A percentile compares a stretch with the other conserved stretches of the same genome.
These are phyloP conservation scores for Macroramphosus scolopax DNA, from an alignment of 2,797 vertebrate species.

Conservation along the genomic window DNA sequence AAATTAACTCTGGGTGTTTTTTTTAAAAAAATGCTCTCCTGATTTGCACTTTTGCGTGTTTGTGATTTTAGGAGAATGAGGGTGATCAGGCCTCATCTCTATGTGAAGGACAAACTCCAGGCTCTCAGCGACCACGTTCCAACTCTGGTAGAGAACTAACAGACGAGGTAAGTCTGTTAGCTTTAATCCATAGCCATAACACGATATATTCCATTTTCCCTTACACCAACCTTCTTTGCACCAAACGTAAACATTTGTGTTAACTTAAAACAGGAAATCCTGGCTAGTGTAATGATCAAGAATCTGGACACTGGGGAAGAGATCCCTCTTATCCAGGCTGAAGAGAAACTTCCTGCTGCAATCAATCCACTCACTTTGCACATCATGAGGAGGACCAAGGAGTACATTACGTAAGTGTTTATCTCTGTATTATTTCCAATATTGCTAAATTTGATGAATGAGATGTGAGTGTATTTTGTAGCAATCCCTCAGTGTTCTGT, in stretches of 20 bases:
- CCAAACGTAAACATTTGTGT: constrained; percentile 4
- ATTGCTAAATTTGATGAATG: neutral
- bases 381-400: constrained; percentile 99
- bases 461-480: neutral
- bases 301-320: constrained; percentile 99
- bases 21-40: too few species aligned
- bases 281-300: constrained; percentile 99
- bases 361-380: constrained; percentile 97
- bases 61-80: constrained; percentile 86
- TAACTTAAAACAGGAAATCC: constrained; percentile 85
- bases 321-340: constrained; percentile 95
- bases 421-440: neutral
- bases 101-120: constrained; percentile 77
- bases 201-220: neutral
- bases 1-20: too few species aligned
- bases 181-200: constrained; percentile 3
- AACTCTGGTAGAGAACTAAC: constrained; percentile 97
- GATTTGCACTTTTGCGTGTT: too few species aligned
- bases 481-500: neutral
- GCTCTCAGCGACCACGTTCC: constrained; percentile 93
- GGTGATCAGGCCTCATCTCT: constrained; percentile 78
- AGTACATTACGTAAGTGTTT: constrained; percentile 91
- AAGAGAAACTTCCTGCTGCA: constrained; percentile 95
- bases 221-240: neutral
- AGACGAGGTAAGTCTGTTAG: constrained; percentile 84